A percentile compares a stretch with the other conserved stretches of the same genome.
Conservation (phyloP, 2,113 vertebrate genomes). For the Cricetomys ansorgei region DNA sequence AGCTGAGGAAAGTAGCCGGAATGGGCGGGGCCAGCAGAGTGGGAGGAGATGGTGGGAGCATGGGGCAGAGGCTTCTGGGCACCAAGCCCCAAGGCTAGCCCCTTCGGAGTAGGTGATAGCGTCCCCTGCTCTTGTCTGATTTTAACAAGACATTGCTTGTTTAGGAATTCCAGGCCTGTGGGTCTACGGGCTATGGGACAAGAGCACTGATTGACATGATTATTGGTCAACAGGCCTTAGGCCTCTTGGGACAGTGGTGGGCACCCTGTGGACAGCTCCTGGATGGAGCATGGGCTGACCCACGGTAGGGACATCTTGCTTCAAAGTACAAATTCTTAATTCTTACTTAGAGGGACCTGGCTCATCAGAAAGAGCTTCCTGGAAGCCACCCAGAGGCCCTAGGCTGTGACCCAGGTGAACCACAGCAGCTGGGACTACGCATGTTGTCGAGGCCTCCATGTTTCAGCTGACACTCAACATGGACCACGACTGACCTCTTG, state of each 20-base stretch:
- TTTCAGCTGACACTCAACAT: neutral
- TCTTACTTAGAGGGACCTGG: neutral
- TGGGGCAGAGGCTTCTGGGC: neutral
- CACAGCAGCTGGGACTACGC: neutral
- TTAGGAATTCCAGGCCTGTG: neutral
- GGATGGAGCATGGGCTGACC: neutral
- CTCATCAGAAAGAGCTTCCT: neutral
- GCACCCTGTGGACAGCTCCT: neutral
- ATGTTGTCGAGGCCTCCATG: fast-evolving
- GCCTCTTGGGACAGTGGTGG: neutral
- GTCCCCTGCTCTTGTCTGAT: neutral
- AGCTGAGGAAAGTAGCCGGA: slow-evolving; percentile 67
- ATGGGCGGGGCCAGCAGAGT: slow-evolving; percentile 61
- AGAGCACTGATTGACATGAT: neutral
- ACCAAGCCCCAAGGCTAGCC: neutral
- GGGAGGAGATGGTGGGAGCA: neutral
- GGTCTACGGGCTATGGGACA: neutral
- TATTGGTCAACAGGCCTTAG: neutral
- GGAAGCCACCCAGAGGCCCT: neutral
- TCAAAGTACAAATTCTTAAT: neutral
- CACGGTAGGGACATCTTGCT: neutral
- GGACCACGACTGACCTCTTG: slow-evolving; percentile 38
- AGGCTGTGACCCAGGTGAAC: neutral
- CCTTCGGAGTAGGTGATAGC: neutral
- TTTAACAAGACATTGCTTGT: neutral